A percentile compares a stretch with the other conserved stretches of the same genome.
Conservation (phyloP, 2,888 invertebrate genomes). For the Agrochola lota region DNA sequence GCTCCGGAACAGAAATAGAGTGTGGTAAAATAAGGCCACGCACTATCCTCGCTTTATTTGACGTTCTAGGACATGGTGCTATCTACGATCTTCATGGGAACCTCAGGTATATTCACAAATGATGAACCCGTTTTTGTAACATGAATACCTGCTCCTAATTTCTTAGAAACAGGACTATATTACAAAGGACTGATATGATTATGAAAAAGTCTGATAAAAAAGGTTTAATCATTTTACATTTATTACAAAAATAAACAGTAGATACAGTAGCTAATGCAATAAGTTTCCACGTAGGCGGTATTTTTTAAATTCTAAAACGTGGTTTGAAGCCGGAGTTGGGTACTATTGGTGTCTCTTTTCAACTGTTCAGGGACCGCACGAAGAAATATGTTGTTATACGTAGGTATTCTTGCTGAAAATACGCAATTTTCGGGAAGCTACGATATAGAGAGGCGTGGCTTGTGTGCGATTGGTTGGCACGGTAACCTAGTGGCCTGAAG, state of each 20-base stretch:
- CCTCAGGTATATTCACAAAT: slow-evolving; percentile 68
- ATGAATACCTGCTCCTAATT: not conserved
- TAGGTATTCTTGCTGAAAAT: slow-evolving; percentile 35
- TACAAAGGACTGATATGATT: not conserved
- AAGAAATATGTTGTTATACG: slow-evolving; percentile 1
- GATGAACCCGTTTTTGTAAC: too few relatives aligned
- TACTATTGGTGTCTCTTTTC: slow-evolving; percentile 41
- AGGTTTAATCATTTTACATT: not conserved
- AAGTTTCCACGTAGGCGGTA: not conserved
- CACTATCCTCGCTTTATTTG: slow-evolving; percentile 76
- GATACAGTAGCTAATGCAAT: too few relatives aligned
- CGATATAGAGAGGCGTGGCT: slow-evolving; percentile 50
- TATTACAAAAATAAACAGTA: not conserved
- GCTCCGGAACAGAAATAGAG: slow-evolving; percentile 65
- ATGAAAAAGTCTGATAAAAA: not conserved
- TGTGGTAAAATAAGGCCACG: slow-evolving; percentile 61
- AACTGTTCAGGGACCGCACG: slow-evolving; percentile 9
- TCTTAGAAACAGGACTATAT: not conserved
- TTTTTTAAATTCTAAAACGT: not conserved
- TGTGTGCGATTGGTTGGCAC: slow-evolving; percentile 47
- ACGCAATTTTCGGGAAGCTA: slow-evolving; percentile 23
- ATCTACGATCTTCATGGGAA: slow-evolving; percentile 76
- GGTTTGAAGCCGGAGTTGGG: not conserved
- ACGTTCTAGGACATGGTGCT: slow-evolving; percentile 77
- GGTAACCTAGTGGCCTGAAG: slow-evolving; percentile 37